Base-by-base conservation (phyloP, 2,888 invertebrate species). In the Himalopsyche tibetana region DNA sequence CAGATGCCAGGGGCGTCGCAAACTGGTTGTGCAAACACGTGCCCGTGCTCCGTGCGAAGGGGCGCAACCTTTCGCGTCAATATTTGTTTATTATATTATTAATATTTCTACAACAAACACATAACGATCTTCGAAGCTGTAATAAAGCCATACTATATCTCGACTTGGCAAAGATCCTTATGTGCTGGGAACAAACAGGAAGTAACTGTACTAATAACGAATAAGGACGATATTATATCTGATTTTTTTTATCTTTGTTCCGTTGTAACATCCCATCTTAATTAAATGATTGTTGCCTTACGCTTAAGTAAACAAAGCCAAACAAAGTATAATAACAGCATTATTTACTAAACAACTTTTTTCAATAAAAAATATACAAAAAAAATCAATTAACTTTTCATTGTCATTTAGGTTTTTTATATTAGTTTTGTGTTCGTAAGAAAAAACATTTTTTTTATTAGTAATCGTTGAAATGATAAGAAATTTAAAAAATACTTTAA, bases 1-100 rank as follows among this genome's bases (percentile, higher is more conserved):
- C 74, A 74, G 69, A 86, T 51, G 86, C 86, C 80, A 19, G 83
- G 80, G 86, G 86, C 86, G 83, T 80, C 63, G 80, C 83, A 80
- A 86, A 83, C 86, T 63, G 82, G 69, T 80, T 80, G 80, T 55
- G 80, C 84, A 84, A 84, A 84, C 84, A 84, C 56, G 56, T 63
- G 56, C 56, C 56, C 56, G 56, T 28, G 56, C 56, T n/a, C n/a
- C 51, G 51, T 51, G 51, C 51, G 15, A 28, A 28, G 56, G 56
- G 19, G 63, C 63, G 63, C 63, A 63, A 63, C 63, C 63, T 63
- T 63, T 63, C 63, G 63, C 63, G 63, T 63, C 63, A 63, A 63
- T 63, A 63, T 63, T 63, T 63, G 63, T 63, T 19, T 63, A 63
- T 63, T 63, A 63, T 63, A 63, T 63, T 63, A 63, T 63, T 63